Evolutionary conservation across 2,888 invertebrate genomes (phyloP), one percentile per base, ranked within the genome.

Genomic region (Crematogaster levior): DNA sequence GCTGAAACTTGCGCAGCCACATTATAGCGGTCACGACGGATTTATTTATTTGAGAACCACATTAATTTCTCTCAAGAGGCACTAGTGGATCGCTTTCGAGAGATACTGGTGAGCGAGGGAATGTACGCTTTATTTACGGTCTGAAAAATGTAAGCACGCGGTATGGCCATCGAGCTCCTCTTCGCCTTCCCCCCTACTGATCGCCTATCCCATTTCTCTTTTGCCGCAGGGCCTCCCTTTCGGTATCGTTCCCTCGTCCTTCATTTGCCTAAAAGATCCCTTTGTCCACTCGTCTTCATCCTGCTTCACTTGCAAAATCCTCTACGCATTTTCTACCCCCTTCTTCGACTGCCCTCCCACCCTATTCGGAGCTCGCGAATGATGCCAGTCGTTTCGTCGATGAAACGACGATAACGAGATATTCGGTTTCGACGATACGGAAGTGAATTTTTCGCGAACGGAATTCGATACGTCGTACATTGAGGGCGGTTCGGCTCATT

Each of bases 11-110:
- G 56, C 70, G 12, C 46, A 48, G 40, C 27, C 15, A 61, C n/a
- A 81, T 43, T 7, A 30, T 9, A 37, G 77, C 81, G 85, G 84
- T 87, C 87, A 72, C 81, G 88, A 88, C 88, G 89, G 89, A 92
- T 93, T 93, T 93, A 92, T 92, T 91, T 92, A 88, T 70, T 70
- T 85, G 88, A 87, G 90, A 91, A 88, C 85, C 89, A 89, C 88
- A 89, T 88, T 90, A 90, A 91, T 90, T 86, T 89, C n/a, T n/a
- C n/a, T n/a, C 85, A 60, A 83, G 85, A 83, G 89, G 85, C 82
- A 85, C 46, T 53, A 66, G 77, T 81, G 74, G 81, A 81, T 84
- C 82, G 77, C 56, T 70, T 86, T 89, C 83, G 65, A 83, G 84
- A 82, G 91, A 85, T 84, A 84, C 60, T 63, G 72, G 79, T 24